Evolutionary conservation across 2,113 vertebrate genomes (phyloP).

Genomic region (Ciconia boyciana): DNA sequence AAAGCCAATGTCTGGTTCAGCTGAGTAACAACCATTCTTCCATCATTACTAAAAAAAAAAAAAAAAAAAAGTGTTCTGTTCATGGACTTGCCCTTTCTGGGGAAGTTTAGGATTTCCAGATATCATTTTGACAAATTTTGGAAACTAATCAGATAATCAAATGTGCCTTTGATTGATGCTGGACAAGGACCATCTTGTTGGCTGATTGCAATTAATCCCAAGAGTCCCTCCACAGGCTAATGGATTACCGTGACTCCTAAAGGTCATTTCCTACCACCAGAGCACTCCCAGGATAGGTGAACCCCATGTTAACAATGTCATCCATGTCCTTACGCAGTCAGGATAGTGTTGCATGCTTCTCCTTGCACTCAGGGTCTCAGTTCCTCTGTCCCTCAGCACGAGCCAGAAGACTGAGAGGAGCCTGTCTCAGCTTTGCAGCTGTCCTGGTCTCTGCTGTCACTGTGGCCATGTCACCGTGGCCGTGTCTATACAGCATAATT

Average conservation of each 20-base stretch:
- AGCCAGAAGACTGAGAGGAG: constrained; percentile 48
- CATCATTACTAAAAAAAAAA: neutral
- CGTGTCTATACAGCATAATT: neutral
- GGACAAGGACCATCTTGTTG: neutral
- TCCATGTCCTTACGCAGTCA: neutral
- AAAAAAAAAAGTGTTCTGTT: neutral
- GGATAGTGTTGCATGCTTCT: neutral
- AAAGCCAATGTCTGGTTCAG: neutral
- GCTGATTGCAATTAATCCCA: neutral
- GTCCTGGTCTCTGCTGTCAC: neutral
- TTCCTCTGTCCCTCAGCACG: neutral
- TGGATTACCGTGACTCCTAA: neutral
- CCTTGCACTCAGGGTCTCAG: accelerated
- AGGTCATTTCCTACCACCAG: neutral
- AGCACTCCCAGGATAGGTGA: neutral
- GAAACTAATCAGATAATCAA: neutral
- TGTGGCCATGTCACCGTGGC: accelerated
- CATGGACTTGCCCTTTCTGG: neutral
- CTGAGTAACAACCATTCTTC: neutral
- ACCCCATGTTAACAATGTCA: neutral
- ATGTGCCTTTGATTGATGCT: neutral
- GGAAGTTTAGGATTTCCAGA: neutral
- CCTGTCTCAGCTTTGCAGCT: neutral
- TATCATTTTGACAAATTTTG: neutral
- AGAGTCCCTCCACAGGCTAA: neutral